Percentiles rank a stretch among this genome's conserved stretches.
Evolutionary conservation across 2,888 invertebrate genomes (phyloP).

Genomic region (Leptinotarsa peninsularis): DNA sequence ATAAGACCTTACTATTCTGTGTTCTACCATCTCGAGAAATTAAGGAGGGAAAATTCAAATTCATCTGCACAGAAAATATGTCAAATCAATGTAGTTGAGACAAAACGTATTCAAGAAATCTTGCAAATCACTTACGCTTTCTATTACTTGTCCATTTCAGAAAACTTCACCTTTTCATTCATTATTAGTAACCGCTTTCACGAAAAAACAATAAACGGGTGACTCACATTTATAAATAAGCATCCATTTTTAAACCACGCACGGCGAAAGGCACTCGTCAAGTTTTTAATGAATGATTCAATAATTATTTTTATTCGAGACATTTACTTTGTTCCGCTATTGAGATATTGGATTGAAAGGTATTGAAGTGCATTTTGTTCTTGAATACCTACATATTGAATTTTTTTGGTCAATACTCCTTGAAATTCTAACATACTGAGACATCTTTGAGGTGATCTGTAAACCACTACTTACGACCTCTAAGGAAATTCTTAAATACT

Average conservation of each 20-base stretch:
- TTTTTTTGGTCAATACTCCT: conserved; percentile 34
- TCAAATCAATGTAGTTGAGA: background rate
- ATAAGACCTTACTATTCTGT: too few species aligned
- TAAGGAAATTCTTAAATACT: background rate
- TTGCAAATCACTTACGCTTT: conserved; percentile 7
- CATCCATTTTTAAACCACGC: conserved; percentile 50
- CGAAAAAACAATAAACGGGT: conserved; percentile 52
- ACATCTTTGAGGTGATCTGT: conserved; percentile 24
- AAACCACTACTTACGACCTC: background rate
- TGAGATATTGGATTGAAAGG: conserved; percentile 6
- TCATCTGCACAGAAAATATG: background rate
- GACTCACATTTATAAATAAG: conserved; percentile 55
- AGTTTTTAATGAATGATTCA: background rate
- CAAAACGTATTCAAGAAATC: background rate
- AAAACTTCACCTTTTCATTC: conserved; percentile 34
- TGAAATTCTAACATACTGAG: conserved; percentile 8
- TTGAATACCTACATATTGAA: conserved; percentile 44
- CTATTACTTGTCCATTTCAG: conserved; percentile 23
- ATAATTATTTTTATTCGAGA: background rate
- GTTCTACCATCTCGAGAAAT: too few species aligned
- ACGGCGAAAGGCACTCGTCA: conserved; percentile 10
- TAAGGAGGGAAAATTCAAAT: conserved; percentile 13
- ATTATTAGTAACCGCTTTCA: conserved; percentile 36
- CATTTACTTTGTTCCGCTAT: background rate
- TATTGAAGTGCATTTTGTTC: conserved; percentile 32